Evolutionary conservation across 2,888 invertebrate species (phyloP).

Genomic region (Ischnura elegans): DNA sequence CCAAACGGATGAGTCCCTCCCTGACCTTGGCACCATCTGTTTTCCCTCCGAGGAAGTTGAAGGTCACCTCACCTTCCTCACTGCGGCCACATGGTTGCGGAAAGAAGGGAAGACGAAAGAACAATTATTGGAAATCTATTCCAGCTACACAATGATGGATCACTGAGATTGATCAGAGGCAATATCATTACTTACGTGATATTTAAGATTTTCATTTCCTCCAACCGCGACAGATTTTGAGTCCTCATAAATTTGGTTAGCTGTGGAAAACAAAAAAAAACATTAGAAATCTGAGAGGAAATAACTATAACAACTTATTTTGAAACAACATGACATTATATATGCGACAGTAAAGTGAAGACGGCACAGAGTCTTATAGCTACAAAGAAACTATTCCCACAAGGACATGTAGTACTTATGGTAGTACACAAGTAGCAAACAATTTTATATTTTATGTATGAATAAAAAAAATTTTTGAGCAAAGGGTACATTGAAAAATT

Average conservation of each 20-base stretch:
- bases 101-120: neutral
- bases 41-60: constrained; percentile 79
- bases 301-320: neutral
- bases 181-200: constrained; percentile 82
- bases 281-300: neutral
- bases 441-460: too few species aligned
- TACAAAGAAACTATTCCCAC: too few species aligned
- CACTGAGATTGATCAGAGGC: neutral
- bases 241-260: constrained; percentile 83
- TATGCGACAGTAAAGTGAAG: too few species aligned
- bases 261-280: constrained; percentile 78
- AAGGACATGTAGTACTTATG: too few species aligned
- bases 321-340: neutral
- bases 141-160: too few species aligned
- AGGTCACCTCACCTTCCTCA: constrained; percentile 76
- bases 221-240: constrained; percentile 83
- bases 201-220: constrained; percentile 84
- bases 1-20: constrained; percentile 81
- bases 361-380: too few species aligned
- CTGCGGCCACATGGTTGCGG: constrained; percentile 70
- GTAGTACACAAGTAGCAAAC: too few species aligned
- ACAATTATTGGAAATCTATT: neutral
- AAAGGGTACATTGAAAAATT: too few species aligned
- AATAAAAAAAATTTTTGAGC: too few species aligned
- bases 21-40: constrained; percentile 80